Evolutionary conservation across 64 coral and sea anemone genomes (phyloP), one percentile per base, ranked within the genome.

Genomic region (Montipora efflorescens): DNA sequence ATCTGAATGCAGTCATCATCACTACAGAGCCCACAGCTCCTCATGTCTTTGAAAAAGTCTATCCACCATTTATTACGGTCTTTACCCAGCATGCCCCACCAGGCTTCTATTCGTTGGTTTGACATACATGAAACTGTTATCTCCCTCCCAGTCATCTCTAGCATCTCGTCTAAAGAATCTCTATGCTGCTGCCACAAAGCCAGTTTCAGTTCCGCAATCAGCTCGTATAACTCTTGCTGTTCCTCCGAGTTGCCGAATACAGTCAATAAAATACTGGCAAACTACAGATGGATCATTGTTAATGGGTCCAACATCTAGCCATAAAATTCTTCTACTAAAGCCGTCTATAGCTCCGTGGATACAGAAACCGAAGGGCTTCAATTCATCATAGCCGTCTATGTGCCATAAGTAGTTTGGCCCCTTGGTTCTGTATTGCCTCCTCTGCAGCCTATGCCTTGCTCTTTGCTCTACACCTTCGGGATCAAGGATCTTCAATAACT

Each of bases 41-140:
- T 91, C 79, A 82, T 82, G 21, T 70, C 73, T 49, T 36, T 36
- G 36, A 36, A 36, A 36, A 36, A 36, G 36, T 36, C 36, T 36
- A 91, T 91, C 90, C 90, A 91, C 79, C 90, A 91, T 61, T 79
- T 79, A 51, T 78, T 80, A 64, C 36, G 75, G 62, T 82, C 64
- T 82, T 91, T 36, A 83, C 50, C 90, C 55, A 78, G 68, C 51
- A 73, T 18, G 74, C 55, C 23, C 59, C 90, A 79, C 77, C 89
- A 36, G 36, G 36, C 36, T 36, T 36, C 36, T 36, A 36, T 36
- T 36, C 36, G 36, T 36, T 36, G 36, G 51, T 83, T 91, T 23
- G 79, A 69, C 20, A 70, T 83, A 91, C 59, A 91, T 91, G 66
- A 82, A 91, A 91, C 90, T 83, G 70, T 89, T 69, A 5, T 76